These are phyloP conservation scores for Drosophila lacicola DNA, from an alignment of 2,888 invertebrate species.

Conservation along the genomic window DNA sequence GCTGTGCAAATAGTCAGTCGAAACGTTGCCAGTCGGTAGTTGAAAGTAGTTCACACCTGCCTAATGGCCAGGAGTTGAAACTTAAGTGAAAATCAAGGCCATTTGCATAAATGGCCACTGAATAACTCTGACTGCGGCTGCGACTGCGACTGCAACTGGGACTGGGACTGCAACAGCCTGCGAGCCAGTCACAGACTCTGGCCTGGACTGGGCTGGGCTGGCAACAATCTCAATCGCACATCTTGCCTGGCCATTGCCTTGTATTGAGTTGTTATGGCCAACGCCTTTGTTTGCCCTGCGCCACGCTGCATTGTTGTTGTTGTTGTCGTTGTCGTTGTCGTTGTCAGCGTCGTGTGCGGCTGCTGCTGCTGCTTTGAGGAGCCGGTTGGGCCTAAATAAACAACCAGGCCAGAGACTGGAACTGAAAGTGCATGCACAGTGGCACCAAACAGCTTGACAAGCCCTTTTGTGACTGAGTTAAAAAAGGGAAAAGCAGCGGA, in stretches of 20 bases:
- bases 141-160: slow-evolving; percentile 12
- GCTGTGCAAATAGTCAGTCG: slow-evolving; percentile 35
- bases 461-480: neutral
- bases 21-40: slow-evolving; percentile 42
- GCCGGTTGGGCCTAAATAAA: slow-evolving; percentile 79
- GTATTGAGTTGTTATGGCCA: slow-evolving; percentile 79
- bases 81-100: slow-evolving; percentile 73
- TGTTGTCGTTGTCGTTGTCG: slow-evolving; percentile 12
- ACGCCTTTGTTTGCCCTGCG: slow-evolving; percentile 75
- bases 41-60: slow-evolving; percentile 76
- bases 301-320: slow-evolving; percentile 33
- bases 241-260: slow-evolving; percentile 43
- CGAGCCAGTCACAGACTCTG: neutral
- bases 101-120: slow-evolving; percentile 72
- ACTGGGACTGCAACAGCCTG: slow-evolving; percentile 1
- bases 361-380: slow-evolving; percentile 47
- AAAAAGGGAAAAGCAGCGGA: neutral
- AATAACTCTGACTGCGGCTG: slow-evolving; percentile 13
- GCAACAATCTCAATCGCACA: slow-evolving; percentile 60
- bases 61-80: slow-evolving; percentile 33
- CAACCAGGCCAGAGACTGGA: slow-evolving; percentile 48
- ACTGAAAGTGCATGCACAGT: slow-evolving; percentile 53
- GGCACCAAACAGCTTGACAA: slow-evolving; percentile 7
- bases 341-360: slow-evolving; percentile 74
- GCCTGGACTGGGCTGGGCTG: slow-evolving; percentile 32